Conservation (phyloP, 2,888 invertebrate species). For the Thereva unica region DNA sequence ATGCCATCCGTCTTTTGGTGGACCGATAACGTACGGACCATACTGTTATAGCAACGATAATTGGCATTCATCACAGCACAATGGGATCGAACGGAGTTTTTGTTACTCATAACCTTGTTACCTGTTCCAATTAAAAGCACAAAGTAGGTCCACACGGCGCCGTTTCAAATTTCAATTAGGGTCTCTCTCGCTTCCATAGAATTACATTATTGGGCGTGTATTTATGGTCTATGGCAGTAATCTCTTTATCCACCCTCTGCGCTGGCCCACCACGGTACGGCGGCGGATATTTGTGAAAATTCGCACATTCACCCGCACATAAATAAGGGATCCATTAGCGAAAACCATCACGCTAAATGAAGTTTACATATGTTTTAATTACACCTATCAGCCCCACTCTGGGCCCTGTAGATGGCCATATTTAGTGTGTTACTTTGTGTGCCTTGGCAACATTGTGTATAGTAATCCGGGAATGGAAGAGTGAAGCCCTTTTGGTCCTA, state of each 20-base stretch:
- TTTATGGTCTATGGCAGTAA: slow-evolving; percentile 45
- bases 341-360: slow-evolving; percentile 47
- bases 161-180: slow-evolving; percentile 45
- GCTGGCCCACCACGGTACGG: slow-evolving; percentile 4
- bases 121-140: slow-evolving; percentile 58
- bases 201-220: slow-evolving; percentile 41
- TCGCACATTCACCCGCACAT: slow-evolving; percentile 26
- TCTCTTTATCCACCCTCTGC: slow-evolving; percentile 38
- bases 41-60: slow-evolving; percentile 10
- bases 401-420: slow-evolving; percentile 8
- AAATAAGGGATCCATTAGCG: slow-evolving; percentile 49
- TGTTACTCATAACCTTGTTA: slow-evolving; percentile 55
- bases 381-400: slow-evolving; percentile 45
- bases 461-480: not conserved
- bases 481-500: too few relatives aligned
- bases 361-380: slow-evolving; percentile 49
- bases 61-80: slow-evolving; percentile 34
- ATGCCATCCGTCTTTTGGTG: not conserved
- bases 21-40: not conserved
- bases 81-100: slow-evolving; percentile 29
- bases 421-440: slow-evolving; percentile 8
- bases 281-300: slow-evolving; percentile 11
- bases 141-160: slow-evolving; percentile 47
- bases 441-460: not conserved
- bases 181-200: slow-evolving; percentile 31